Conservation (phyloP, 1,140 invertebrate genomes). For the Eupristina koningsbergeri region DNA sequence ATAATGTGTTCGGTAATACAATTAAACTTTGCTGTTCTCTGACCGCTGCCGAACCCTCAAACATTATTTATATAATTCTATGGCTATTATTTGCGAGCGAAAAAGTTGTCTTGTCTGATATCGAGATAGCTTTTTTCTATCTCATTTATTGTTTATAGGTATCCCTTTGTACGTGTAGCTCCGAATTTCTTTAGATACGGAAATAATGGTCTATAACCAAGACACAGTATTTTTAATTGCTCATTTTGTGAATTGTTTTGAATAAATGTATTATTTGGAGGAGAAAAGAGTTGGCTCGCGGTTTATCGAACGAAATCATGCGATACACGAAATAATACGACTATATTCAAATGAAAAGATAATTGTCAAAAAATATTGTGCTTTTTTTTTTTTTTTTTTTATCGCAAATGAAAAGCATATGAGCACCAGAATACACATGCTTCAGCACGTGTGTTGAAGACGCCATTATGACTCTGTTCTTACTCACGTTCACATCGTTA, state of each 20-base stretch:
- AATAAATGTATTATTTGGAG: not conserved
- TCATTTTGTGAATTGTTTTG: not conserved
- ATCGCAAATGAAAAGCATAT: not conserved
- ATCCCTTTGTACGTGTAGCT: not conserved
- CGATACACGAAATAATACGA: not conserved
- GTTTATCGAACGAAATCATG: not conserved
- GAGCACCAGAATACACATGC: not conserved
- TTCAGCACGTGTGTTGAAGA: slow-evolving; percentile 39
- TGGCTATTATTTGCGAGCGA: not conserved
- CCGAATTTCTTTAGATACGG: not conserved
- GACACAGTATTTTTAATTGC: not conserved
- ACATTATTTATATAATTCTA: slow-evolving; percentile 7
- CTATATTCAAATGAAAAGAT: not conserved
- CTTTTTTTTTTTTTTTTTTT: not conserved
- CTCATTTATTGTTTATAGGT: not conserved
- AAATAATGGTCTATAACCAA: not conserved
- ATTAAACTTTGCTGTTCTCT: slow-evolving; percentile 1
- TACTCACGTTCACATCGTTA: slow-evolving; percentile 43
- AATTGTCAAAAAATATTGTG: slow-evolving; percentile 4
- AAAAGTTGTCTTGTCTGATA: not conserved
- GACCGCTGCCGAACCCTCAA: not conserved
- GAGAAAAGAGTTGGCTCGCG: not conserved
- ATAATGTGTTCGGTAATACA: slow-evolving; percentile 18
- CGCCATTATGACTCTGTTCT: slow-evolving; percentile 27
- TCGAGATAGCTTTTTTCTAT: not conserved